Conservation (phyloP, 2,113 vertebrate genomes). For the Motacilla tschutschensis region DNA sequence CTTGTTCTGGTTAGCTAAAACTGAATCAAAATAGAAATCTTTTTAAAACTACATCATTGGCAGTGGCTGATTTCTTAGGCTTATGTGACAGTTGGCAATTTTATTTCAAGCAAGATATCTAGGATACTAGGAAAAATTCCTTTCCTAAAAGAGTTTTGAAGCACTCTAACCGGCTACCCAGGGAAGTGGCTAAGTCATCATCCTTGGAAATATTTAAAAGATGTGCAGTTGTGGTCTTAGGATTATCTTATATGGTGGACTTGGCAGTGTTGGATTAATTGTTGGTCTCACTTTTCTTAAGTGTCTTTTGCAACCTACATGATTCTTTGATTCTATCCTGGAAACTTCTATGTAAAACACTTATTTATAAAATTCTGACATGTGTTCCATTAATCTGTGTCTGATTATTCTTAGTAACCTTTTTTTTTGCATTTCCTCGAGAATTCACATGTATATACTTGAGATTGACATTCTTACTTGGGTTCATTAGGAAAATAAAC, state of each 20-base stretch:
- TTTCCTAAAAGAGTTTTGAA: rapidly evolving
- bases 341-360: neutral
- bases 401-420: neutral
- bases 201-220: neutral
- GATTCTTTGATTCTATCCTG: neutral
- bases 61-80: neutral
- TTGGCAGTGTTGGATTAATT: neutral
- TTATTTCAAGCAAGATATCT: neutral
- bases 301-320: neutral
- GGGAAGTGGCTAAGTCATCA: neutral
- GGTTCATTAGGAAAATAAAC: neutral
- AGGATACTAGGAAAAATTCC: neutral
- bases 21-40: neutral
- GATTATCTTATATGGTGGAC: neutral
- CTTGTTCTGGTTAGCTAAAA: neutral
- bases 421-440: neutral
- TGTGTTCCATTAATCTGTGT: neutral
- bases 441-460: neutral
- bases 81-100: neutral
- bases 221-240: rapidly evolving
- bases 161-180: neutral
- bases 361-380: neutral
- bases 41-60: neutral
- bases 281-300: neutral
- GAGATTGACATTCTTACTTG: neutral